Percentiles rank a stretch among this genome's conserved stretches.
phyloP scores from a whole-genome alignment of 1,140 invertebrate genomes.

The Pygmarrhopalites habei region DNA sequence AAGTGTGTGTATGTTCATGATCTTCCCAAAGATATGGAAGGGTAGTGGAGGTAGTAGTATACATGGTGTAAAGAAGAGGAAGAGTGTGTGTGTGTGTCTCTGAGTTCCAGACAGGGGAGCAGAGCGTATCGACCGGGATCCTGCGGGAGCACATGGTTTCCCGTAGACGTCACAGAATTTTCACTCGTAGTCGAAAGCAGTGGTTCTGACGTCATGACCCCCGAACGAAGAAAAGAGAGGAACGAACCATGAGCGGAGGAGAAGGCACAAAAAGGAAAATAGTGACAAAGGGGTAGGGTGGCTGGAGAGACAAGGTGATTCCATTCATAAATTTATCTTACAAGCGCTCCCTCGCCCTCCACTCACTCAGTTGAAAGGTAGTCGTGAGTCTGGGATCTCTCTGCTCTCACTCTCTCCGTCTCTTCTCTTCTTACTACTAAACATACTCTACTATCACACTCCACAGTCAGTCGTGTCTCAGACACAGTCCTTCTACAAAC shows the following conservation, averaged over 20 bases:
- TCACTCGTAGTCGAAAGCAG: slow-evolving; percentile 20
- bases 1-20: no score
- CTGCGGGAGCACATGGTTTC: slow-evolving; percentile 28
- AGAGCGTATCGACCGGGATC: slow-evolving; percentile 12
- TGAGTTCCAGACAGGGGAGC: background rate
- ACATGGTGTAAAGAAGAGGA: no score
- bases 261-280: no score
- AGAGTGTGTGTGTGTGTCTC: no score
- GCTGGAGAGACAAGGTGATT: slow-evolving; percentile 29
- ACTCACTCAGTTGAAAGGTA: slow-evolving; percentile 33
- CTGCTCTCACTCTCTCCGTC: slow-evolving; percentile 4
- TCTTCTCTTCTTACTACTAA: no score
- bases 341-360: slow-evolving; percentile 20
- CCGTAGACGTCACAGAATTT: slow-evolving; percentile 27
- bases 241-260: no score
- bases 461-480: no score
- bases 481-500: no score
- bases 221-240: slow-evolving; percentile 14
- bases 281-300: no score
- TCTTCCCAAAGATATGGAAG: no score
- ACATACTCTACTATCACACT: background rate
- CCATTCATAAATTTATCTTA: slow-evolving; percentile 38
- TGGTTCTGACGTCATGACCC: slow-evolving; percentile 40
- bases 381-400: slow-evolving; percentile 16
- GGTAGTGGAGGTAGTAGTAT: no score